A percentile compares a stretch with the other conserved stretches of the same genome.
These are phyloP conservation scores for Anastatus disparis DNA, from an alignment of 1,140 invertebrate genomes.

Conservation along the genomic window DNA sequence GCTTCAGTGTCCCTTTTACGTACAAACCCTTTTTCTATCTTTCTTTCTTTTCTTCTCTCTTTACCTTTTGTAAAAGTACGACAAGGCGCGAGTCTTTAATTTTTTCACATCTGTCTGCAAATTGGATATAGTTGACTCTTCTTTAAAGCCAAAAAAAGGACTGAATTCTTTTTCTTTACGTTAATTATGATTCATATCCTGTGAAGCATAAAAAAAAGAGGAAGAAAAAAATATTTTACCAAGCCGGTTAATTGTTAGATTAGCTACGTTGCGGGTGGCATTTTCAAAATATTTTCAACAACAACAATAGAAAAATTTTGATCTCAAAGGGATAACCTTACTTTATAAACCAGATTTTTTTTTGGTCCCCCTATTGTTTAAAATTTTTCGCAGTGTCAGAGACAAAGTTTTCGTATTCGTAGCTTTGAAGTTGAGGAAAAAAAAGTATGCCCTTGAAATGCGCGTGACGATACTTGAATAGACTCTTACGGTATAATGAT, in stretches of 20 bases:
- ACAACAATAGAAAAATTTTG: constrained; percentile 27
- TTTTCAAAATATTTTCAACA: constrained; percentile 36
- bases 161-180: constrained; percentile 7
- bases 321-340: too few species aligned
- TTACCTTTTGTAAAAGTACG: too few species aligned
- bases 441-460: constrained; percentile 13
- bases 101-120: constrained; percentile 10
- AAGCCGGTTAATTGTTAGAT: not conserved
- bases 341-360: too few species aligned
- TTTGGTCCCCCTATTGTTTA: not conserved
- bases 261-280: constrained; percentile 12
- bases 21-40: not conserved
- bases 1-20: not conserved
- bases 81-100: not conserved
- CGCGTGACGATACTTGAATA: constrained; percentile 42
- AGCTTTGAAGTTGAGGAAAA: constrained; percentile 2
- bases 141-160: not conserved
- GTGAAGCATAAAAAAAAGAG: constrained; percentile 16
- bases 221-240: constrained; percentile 6
- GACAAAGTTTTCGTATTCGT: too few species aligned
- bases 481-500: not conserved
- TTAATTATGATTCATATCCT: constrained; percentile 1
- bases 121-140: constrained; percentile 12
- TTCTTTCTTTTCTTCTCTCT: not conserved
- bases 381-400: constrained; percentile 12